A percentile compares a stretch with the other conserved stretches of the same genome.
Evolutionary conservation across 2,797 vertebrate species (phyloP).

Genomic region (Spinus olivaceus): DNA sequence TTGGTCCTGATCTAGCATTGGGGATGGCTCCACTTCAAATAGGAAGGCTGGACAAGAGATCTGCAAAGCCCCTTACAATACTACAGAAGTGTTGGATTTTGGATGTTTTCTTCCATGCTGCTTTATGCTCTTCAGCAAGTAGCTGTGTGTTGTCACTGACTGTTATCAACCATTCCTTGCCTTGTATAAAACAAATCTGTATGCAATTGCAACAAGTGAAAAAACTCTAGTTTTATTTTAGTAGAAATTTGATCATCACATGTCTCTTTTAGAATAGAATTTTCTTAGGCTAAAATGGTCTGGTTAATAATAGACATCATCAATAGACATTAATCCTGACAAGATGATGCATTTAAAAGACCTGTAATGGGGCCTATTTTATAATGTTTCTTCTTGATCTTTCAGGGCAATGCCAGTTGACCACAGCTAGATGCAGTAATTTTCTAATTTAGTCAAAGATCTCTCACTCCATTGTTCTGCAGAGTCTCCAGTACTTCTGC

Average conservation of each 20-base stretch:
- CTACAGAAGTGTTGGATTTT: background rate
- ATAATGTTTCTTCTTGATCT: background rate
- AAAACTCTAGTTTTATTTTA: background rate
- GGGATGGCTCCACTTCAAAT: background rate
- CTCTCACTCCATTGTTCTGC: background rate
- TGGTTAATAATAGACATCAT: background rate
- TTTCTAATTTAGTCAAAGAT: background rate
- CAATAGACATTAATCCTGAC: background rate
- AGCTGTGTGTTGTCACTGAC: background rate
- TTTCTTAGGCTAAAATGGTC: background rate
- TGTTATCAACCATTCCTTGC: background rate
- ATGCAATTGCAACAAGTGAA: background rate
- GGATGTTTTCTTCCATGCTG: accelerated
- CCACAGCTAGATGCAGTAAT: background rate
- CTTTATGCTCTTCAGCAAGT: background rate
- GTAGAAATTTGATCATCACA: background rate
- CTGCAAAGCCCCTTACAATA: background rate
- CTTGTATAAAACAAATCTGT: background rate
- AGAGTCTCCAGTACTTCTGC: background rate
- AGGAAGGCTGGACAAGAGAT: background rate
- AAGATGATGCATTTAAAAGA: background rate
- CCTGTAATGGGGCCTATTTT: background rate
- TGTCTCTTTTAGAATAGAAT: background rate
- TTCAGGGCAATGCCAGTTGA: background rate
- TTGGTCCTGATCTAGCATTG: background rate